Evolutionary conservation across 2,888 invertebrate genomes (phyloP).

Genomic region (Patella pellucida): DNA sequence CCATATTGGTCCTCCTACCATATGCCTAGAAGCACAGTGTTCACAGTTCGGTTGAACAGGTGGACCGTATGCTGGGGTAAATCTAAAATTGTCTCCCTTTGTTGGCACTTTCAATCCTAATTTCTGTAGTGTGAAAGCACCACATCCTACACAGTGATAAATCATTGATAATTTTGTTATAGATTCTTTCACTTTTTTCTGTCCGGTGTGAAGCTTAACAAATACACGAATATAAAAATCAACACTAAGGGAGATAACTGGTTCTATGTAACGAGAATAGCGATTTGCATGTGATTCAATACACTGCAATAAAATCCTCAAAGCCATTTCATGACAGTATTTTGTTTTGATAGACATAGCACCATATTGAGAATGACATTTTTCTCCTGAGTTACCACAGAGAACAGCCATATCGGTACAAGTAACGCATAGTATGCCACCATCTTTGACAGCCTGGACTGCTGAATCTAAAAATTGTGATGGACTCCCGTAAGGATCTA

Average conservation of each 20-base stretch:
- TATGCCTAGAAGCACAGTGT: conserved; percentile 83
- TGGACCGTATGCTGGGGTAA: conserved; percentile 81
- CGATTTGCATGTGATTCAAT: conserved; percentile 93
- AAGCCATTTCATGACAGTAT: conserved; percentile 89
- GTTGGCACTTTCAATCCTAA: conserved; percentile 75
- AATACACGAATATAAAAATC: conserved; percentile 98
- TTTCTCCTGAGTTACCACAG: conserved; percentile 95
- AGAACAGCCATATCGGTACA: conserved; percentile 96
- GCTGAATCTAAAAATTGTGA: conserved; percentile 82
- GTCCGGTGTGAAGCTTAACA: conserved; percentile 85
- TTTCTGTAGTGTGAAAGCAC: conserved; percentile 82
- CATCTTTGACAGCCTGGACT: conserved; percentile 66
- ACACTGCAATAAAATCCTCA: conserved; percentile 91
- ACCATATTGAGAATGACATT: conserved; percentile 94
- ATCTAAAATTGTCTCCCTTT: conserved; percentile 73
- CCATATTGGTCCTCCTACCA: conserved; percentile 95
- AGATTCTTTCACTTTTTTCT: conserved; percentile 84
- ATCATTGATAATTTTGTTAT: conserved; percentile 87
- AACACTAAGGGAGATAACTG: conserved; percentile 89
- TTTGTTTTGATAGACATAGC: conserved; percentile 87
- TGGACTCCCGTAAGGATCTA: conserved; percentile 98
- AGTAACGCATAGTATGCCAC: conserved; percentile 92
- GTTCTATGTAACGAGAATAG: conserved; percentile 92
- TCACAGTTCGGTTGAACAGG: conserved; percentile 79
- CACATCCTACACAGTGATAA: conserved; percentile 92